phyloP scores from a whole-genome alignment of 2,888 invertebrate species.

The Eudemis profundana region DNA sequence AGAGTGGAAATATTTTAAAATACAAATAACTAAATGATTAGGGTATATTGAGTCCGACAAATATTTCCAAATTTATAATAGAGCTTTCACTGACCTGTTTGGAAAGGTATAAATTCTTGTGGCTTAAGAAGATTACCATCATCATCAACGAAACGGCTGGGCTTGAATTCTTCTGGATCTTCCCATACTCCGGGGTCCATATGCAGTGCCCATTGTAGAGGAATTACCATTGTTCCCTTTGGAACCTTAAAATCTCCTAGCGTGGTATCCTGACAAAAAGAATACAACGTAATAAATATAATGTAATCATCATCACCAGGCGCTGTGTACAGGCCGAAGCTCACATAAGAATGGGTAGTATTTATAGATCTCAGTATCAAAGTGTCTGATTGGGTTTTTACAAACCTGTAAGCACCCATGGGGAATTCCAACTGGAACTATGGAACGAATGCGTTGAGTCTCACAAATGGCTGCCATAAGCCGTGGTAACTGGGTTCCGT shows the following conservation, averaged over 20 bases:
- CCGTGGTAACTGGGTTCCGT: slow-evolving; percentile 83
- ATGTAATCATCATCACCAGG: too few species aligned
- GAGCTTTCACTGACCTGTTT: slow-evolving; percentile 86
- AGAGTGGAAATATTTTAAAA: too few species aligned
- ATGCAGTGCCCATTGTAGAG: slow-evolving; percentile 92
- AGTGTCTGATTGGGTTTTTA: background rate
- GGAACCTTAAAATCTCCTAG: slow-evolving; percentile 88
- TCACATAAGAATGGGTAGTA: too few species aligned
- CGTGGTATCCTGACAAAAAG: slow-evolving; percentile 77
- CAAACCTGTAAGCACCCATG: slow-evolving; percentile 87
- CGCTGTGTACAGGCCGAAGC: too few species aligned
- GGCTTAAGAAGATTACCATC: slow-evolving; percentile 87
- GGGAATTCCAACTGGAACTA: slow-evolving; percentile 93
- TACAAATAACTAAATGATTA: background rate
- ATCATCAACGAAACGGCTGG: slow-evolving; percentile 88
- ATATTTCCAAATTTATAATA: background rate
- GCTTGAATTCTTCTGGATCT: slow-evolving; percentile 88
- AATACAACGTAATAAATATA: background rate
- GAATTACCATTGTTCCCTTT: slow-evolving; percentile 90
- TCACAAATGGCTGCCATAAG: slow-evolving; percentile 92
- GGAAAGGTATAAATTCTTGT: slow-evolving; percentile 92
- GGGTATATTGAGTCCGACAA: too few species aligned
- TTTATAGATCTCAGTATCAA: too few species aligned
- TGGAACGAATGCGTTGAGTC: slow-evolving; percentile 90
- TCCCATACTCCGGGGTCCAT: slow-evolving; percentile 89